Evolutionary conservation across 2,888 invertebrate genomes (phyloP), one percentile per base, ranked within the genome.

Genomic region (Phortica okadai): DNA sequence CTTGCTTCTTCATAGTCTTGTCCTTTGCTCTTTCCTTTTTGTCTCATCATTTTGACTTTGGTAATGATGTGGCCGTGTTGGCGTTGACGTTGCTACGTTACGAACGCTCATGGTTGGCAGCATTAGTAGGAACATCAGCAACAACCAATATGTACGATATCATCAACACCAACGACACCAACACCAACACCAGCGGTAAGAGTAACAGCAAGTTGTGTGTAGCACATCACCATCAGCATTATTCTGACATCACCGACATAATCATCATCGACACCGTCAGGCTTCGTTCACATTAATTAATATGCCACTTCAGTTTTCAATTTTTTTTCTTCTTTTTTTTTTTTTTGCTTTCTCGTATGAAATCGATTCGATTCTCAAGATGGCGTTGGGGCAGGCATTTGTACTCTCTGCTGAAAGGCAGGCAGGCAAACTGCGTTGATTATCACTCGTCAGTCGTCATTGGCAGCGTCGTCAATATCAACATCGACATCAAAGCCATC

Each of bases 271-370:
- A 64, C 41, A 66, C 50, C 8, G 50, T 50, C 50, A 50, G 50
- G 50, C 50, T 50, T 50, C 62, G 8, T 50, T 50, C 62, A 7
- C 41, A 66, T 66, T 66, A 66, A 66, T 66, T 66, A 66, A 66
- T 66, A 42, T 66, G 42, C 33, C 41, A 66, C 66, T 33, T 41
- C 66, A 66, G 42, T 41, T 66, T 66, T 42, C 66, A 66, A 66
- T 66, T 66, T n/a, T 16, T 41, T 7, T 41, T 0, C 5, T 8
- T 6, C 1, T 50, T 6, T 7, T 41, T 0, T 11, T 8, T 6
- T 11, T 50, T 6, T 33, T 33, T 5, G 4, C 4, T 5, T 33
- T 33, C 33, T 33, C 4, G 33, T 33, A 33, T 33, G 33, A 33
- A 1, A 33, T 33, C 33, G 33, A 33, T 33, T 33, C 33, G 33